Evolutionary conservation across 1,140 invertebrate species (phyloP).

Genomic region (Battus philenor): DNA sequence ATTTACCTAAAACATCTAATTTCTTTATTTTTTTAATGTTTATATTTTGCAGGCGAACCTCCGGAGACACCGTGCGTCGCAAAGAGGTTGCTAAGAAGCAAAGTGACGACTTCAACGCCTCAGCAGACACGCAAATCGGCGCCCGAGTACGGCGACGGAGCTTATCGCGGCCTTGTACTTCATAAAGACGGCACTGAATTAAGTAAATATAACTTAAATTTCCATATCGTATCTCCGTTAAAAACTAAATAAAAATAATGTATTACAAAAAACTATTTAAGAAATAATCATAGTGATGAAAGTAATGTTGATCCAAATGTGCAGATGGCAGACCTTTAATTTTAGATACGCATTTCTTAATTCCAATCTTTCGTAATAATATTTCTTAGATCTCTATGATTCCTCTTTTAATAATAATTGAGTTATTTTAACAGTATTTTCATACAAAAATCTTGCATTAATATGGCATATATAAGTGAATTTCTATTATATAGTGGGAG

Average conservation of each 20-base stretch:
- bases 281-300: not conserved
- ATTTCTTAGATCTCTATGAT: too few species aligned
- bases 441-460: too few species aligned
- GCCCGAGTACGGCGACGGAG: slow-evolving; percentile 46
- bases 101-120: slow-evolving; percentile 45
- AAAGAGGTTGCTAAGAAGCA: slow-evolving; percentile 37
- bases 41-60: slow-evolving; percentile 35
- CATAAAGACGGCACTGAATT: slow-evolving; percentile 70
- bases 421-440: too few species aligned
- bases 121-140: slow-evolving; percentile 29
- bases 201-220: slow-evolving; percentile 28
- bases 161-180: slow-evolving; percentile 61
- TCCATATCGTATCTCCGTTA: not conserved
- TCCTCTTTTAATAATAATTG: too few species aligned
- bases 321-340: too few species aligned
- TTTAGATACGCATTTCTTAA: too few species aligned
- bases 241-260: not conserved
- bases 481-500: too few species aligned
- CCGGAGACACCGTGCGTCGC: slow-evolving; percentile 43
- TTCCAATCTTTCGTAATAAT: too few species aligned
- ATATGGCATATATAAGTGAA: too few species aligned
- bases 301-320: not conserved
- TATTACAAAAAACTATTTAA: not conserved
- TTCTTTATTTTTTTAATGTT: too few species aligned
- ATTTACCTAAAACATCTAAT: not conserved